phyloP scores from a whole-genome alignment of 2,888 invertebrate genomes.

The Lycocerus yunnanus region DNA sequence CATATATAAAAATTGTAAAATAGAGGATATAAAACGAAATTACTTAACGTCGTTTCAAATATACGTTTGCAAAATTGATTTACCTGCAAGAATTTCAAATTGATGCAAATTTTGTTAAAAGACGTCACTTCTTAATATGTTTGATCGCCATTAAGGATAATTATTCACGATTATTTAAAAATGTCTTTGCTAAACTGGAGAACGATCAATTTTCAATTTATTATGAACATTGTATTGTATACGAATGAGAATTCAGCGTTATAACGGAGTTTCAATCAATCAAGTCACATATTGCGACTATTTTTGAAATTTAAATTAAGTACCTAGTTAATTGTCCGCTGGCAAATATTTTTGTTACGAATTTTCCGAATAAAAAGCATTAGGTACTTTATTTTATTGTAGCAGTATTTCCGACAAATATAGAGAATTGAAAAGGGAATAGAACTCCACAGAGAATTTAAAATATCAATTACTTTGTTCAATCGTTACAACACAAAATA shows the following conservation, averaged over 20 bases:
- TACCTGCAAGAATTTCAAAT: background rate
- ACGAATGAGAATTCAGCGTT: background rate
- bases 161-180: background rate
- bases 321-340: background rate
- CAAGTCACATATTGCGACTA: background rate
- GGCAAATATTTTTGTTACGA: background rate
- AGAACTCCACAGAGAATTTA: background rate
- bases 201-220: background rate
- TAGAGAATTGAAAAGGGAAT: background rate
- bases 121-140: background rate
- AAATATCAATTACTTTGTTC: background rate
- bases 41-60: background rate
- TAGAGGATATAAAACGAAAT: background rate
- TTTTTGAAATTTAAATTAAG: background rate
- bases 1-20: background rate
- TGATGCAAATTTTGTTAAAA: background rate
- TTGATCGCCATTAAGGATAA: background rate
- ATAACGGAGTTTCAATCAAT: background rate
- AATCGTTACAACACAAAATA: background rate
- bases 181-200: background rate
- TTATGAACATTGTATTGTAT: background rate
- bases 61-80: background rate
- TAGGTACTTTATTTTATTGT: background rate
- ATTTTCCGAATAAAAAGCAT: background rate
- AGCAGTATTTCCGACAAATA: background rate